Percentiles rank a stretch among this genome's conserved stretches.
Evolutionary conservation across 2,797 vertebrate genomes (phyloP).

Genomic region (Bradypodion ventrale): DNA sequence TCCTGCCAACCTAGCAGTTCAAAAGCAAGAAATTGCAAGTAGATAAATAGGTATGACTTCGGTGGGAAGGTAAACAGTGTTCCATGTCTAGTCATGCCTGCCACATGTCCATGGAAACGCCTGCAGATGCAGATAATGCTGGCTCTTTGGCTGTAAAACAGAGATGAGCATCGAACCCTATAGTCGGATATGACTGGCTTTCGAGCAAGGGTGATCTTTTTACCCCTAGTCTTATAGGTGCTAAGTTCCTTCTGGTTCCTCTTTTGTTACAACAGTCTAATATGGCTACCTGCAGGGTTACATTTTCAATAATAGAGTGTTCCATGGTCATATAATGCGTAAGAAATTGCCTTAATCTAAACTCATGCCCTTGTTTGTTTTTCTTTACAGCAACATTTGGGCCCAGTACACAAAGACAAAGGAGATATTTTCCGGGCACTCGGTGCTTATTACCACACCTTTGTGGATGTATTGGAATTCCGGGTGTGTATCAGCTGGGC

Average conservation of each 20-base stretch:
- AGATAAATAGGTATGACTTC: no score
- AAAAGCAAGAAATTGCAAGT: no score
- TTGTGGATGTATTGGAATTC: slow-evolving; percentile 94
- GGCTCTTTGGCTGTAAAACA: no score
- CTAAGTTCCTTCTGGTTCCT: neutral
- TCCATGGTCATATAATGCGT: neutral
- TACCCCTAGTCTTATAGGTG: no score
- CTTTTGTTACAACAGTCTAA: neutral
- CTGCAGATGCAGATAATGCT: no score
- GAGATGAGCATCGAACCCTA: no score
- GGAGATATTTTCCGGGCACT: slow-evolving; percentile 79
- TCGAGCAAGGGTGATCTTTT: no score
- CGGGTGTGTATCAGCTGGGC: slow-evolving; percentile 78
- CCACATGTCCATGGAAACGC: no score
- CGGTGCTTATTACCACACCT: slow-evolving; percentile 86
- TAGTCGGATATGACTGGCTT: no score
- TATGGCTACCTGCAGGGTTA: neutral
- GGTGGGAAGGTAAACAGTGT: no score
- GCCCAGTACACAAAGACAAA: slow-evolving; percentile 86
- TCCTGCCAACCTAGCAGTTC: no score
- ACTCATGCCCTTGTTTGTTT: neutral
- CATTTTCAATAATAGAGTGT: neutral
- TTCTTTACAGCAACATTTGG: slow-evolving; percentile 84
- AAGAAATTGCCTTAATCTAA: neutral
- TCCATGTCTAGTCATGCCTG: no score